Evolutionary conservation across 2,888 invertebrate species (phyloP).

Genomic region (Netelia fuscicornis): DNA sequence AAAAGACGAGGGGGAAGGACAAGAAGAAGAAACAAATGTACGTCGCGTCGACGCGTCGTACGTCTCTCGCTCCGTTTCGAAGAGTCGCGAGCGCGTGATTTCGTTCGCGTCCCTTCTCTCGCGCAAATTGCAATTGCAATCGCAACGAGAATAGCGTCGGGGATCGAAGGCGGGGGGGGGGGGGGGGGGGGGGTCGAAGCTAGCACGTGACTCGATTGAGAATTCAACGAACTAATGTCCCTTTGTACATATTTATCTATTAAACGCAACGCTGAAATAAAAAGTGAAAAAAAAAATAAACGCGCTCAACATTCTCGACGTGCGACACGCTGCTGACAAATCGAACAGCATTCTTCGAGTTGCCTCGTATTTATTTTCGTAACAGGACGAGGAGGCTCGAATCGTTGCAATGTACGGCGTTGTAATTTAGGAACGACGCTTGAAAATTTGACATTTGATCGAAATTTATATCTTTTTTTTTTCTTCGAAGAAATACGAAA

Average conservation of each 20-base stretch:
- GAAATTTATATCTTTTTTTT: too few species aligned
- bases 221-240: constrained; percentile 57
- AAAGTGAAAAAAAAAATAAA: not conserved
- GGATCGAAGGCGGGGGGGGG: too few species aligned
- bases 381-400: too few species aligned
- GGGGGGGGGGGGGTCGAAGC: not conserved
- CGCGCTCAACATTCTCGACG: too few species aligned
- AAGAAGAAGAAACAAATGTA: constrained; percentile 21
- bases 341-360: too few species aligned
- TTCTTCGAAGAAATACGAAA: too few species aligned
- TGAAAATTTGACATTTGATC: too few species aligned
- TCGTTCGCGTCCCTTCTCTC: constrained; percentile 28
- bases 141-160: constrained; percentile 22
- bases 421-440: too few species aligned
- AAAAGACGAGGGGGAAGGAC: not conserved
- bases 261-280: not conserved
- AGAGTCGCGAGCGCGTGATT: not conserved
- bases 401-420: too few species aligned
- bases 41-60: constrained; percentile 41
- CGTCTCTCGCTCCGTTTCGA: constrained; percentile 1
- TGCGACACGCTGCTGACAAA: too few species aligned
- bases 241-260: constrained; percentile 11
- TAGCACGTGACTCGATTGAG: constrained; percentile 61
- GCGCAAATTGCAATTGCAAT: constrained; percentile 49
- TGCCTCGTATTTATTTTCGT: too few species aligned